Evolutionary conservation across 2,888 invertebrate species (phyloP).

Genomic region (Cylindroiulus punctatus): DNA sequence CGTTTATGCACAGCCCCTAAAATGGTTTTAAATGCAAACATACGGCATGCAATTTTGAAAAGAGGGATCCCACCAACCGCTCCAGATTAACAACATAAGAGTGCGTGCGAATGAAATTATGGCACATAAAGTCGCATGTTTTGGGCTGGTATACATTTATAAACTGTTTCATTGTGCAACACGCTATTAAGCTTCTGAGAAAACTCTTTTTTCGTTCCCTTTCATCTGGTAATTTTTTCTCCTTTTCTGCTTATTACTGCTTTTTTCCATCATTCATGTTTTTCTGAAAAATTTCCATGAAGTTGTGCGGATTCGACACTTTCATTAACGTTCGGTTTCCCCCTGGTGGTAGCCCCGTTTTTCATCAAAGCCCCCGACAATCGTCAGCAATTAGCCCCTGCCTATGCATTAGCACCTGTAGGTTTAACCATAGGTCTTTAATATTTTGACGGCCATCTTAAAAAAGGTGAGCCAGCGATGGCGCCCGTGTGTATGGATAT

Average conservation of each 20-base stretch:
- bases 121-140: neutral
- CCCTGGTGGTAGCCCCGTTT: conserved; percentile 33
- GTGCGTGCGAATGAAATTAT: neutral
- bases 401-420: conserved; percentile 9
- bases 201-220: conserved; percentile 13
- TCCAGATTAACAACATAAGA: neutral
- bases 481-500: conserved; percentile 19
- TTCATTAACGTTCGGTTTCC: neutral
- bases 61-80: neutral
- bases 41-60: neutral
- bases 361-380: conserved; percentile 31
- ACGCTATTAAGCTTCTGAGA: conserved; percentile 1
- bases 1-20: too few relatives aligned
- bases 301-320: conserved; percentile 1
- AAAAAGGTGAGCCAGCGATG: neutral
- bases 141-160: neutral
- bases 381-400: conserved; percentile 29
- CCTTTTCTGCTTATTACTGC: neutral
- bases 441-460: conserved; percentile 15
- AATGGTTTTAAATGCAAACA: neutral
- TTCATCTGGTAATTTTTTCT: neutral
- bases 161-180: conserved; percentile 5
- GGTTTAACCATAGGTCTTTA: conserved; percentile 34
- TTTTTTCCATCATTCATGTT: conserved; percentile 22
- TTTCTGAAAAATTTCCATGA: neutral